Evolutionary conservation across 2,797 vertebrate species (phyloP).

Genomic region (Chaenodraco wilsoni): DNA sequence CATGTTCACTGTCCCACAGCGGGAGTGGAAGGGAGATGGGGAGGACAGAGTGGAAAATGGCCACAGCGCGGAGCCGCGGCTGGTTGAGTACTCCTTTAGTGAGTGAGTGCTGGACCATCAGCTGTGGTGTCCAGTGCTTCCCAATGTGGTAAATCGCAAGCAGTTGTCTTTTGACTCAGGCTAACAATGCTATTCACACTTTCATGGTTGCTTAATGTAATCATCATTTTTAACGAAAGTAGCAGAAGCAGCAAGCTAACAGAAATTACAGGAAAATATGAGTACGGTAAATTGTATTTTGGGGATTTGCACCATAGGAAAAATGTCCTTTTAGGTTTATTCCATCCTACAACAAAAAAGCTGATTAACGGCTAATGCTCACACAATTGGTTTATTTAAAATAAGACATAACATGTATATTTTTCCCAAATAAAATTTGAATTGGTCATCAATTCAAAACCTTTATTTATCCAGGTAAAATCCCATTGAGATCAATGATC

Average conservation of each 20-base stretch:
- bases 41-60: conserved; percentile 74
- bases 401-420: neutral
- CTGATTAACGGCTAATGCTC: neutral
- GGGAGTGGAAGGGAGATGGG: conserved; percentile 67
- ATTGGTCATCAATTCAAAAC: no score
- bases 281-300: neutral
- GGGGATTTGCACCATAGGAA: neutral
- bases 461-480: no score
- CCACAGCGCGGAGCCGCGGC: conserved; percentile 62
- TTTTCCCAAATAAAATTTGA: neutral
- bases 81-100: conserved; percentile 63
- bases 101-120: conserved; percentile 42
- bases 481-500: no score
- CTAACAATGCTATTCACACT: conserved; percentile 14
- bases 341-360: neutral
- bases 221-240: neutral
- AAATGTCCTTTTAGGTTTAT: neutral
- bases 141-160: conserved; percentile 30
- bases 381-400: neutral
- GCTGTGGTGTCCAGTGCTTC: conserved; percentile 47
- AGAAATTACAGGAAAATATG: neutral
- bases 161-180: conserved; percentile 7
- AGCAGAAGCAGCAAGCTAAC: neutral
- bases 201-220: conserved; percentile 9
- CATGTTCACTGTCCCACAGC: conserved; percentile 80